Evolutionary conservation across 2,888 invertebrate genomes (phyloP), one percentile per base, ranked within the genome.

Genomic region (Lucinisca nassula): DNA sequence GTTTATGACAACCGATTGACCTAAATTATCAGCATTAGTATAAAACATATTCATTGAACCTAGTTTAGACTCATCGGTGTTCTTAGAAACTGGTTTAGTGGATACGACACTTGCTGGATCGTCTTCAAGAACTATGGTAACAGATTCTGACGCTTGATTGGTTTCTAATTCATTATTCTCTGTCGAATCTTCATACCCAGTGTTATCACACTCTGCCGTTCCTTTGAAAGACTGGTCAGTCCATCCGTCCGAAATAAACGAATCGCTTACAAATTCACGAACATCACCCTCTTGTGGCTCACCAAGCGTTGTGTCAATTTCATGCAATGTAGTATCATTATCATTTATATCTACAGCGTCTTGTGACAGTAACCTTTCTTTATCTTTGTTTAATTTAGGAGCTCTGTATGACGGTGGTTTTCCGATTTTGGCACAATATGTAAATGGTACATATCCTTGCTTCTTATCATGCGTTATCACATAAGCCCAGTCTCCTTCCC

Each of bases 401-500:
- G 58, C 40, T n/a, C 67, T 61, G 21, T 40, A 40, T 4, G 67
- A 35, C 67, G 40, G 79, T 21, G 79, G 21, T 37, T 61, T 75
- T 3, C 85, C 88, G 40, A 90, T 51, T 80, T 85, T 87, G 21
- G 91, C 88, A 72, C 88, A 89, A 67, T 82, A 99, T 0, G 98
- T 98, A 95, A 98, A 98, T 0, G 99, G 99, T 93, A 99, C 98
- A 95, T 99, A 99, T 0, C 99, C 99, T 96, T 99, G 99, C 95
- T 98, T 97, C 49, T 98, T 97, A 27, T 98, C 98, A 21, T 98
- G 98, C 1, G 98, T 98, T 95, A 99, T 98, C 0, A 99, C 99
- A 96, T 99, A 99, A 12, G 99, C 98, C 99, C 99, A 99, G 96
- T 99, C 99, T 95, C 99, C 99, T 96, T 99, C 99, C 92, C 98